Evolutionary conservation across 2,888 invertebrate genomes (phyloP), one percentile per base, ranked within the genome.

Genomic region (Pasiphila rectangulata): DNA sequence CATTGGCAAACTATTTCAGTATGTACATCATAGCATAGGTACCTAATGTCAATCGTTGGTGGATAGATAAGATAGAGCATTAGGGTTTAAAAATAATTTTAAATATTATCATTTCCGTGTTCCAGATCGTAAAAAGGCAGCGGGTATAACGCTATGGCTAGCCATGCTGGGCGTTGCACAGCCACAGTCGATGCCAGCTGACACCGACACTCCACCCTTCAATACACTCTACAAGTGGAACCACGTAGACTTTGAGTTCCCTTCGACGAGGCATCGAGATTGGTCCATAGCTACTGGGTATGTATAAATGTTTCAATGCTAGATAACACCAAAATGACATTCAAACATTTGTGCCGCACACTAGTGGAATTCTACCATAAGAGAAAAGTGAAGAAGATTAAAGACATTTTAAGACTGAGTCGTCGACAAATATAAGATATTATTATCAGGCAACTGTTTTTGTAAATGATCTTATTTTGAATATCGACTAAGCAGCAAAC

Each of bases 151-250:
- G 7, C 75, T 91, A 39, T 90, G 90, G 81, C 73, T 91, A 47
- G 63, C 91, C 1, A 87, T 90, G 72, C 64, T 91, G 49, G 81
- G 84, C 0, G 54, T 83, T n/a, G 76, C 79, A 39, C 75, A 64
- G 7, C 54, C 83, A 19, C 84, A 83, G 59, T 64, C 75, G 0
- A 52, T 76, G n/a, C 79, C 81, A 0, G 90, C 90, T 1, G 85
- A 79, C 54, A 64, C 56, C 0, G 85, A 85, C 23, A 90, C 91
- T 0, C 91, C 90, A 0, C 91, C 91, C 0, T 90, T 92, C 56
- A 87, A 67, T 59, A 91, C 92, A 15, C 83, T 93, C 13, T 94
- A 94, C 71, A 91, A 92, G 47, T 96, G 95, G 95, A 92, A 92
- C 53, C 87, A 90, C 21, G 75, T 96, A 3, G 95, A 96, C 69